Conservation (phyloP, 2,888 invertebrate genomes). For the Colletes collaris region DNA sequence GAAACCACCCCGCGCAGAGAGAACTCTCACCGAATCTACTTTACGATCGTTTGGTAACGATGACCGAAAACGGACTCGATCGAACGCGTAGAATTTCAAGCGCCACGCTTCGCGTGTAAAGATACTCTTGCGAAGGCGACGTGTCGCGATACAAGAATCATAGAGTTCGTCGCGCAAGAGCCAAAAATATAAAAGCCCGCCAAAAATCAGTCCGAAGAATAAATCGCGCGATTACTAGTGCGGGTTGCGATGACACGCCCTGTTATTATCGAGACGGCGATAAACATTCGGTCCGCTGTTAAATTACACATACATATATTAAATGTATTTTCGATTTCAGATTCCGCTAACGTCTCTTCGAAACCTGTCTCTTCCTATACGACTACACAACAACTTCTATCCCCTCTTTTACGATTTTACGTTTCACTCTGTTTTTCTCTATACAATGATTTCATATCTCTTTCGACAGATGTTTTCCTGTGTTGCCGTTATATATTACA, state of each 20-base stretch:
- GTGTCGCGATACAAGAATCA: constrained; percentile 52
- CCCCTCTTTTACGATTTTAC: constrained; percentile 37
- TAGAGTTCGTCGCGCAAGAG: constrained; percentile 73
- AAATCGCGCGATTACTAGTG: constrained; percentile 72
- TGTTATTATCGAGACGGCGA: constrained; percentile 41
- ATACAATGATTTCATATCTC: constrained; percentile 30
- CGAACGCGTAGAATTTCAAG: constrained; percentile 50
- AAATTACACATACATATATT: constrained; percentile 61
- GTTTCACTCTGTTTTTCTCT: not conserved
- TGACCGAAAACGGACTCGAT: not conserved
- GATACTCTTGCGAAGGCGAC: constrained; percentile 67
- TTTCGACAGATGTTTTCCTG: constrained; percentile 33
- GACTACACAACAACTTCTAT: constrained; percentile 43
- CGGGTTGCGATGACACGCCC: constrained; percentile 72
- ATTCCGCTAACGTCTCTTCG: constrained; percentile 73
- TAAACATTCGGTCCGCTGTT: constrained; percentile 31
- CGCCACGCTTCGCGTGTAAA: constrained; percentile 64
- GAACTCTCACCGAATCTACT: too few relatives aligned
- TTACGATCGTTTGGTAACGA: too few relatives aligned
- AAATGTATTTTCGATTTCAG: constrained; percentile 79
- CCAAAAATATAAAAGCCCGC: constrained; percentile 84
- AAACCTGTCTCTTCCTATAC: constrained; percentile 45
- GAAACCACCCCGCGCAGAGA: constrained; percentile 41
- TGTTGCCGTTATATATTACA: constrained; percentile 46
- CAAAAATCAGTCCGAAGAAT: constrained; percentile 76